Evolutionary conservation across 2,888 invertebrate genomes (phyloP).

Genomic region (Argynnis bischoffii): DNA sequence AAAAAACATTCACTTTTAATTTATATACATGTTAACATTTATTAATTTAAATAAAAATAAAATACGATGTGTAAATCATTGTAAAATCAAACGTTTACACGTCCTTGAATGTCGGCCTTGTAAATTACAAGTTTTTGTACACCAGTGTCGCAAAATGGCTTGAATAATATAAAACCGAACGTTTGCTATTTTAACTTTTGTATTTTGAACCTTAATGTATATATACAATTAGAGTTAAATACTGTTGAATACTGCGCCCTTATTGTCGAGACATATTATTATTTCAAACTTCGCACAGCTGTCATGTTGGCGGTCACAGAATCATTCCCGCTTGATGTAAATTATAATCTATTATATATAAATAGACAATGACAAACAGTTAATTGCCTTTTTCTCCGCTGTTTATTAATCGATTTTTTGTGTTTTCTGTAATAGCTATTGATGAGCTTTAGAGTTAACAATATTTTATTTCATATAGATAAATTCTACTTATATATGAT

Average conservation of each 20-base stretch:
- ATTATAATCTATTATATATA: background rate
- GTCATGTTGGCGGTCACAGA: slow-evolving; percentile 2
- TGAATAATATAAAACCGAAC: slow-evolving; percentile 16
- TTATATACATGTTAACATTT: no score
- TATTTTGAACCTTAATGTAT: background rate
- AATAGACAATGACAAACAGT: background rate
- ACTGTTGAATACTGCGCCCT: background rate
- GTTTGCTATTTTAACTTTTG: background rate
- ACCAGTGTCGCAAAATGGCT: slow-evolving; percentile 20
- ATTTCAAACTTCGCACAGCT: slow-evolving; percentile 2
- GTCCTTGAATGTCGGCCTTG: slow-evolving; percentile 21
- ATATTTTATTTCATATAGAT: no score
- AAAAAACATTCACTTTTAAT: no score
- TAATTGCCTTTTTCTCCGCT: no score
- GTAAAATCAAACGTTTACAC: slow-evolving; percentile 8
- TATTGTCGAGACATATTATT: background rate
- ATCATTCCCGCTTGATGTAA: slow-evolving; percentile 9
- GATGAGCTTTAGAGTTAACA: no score
- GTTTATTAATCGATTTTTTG: no score
- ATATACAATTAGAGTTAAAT: background rate
- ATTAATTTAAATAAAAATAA: background rate
- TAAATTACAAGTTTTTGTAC: slow-evolving; percentile 22
- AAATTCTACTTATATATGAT: no score
- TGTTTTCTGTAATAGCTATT: no score
- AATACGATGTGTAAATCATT: background rate